Evolutionary conservation across 2,888 invertebrate genomes (phyloP).

Genomic region (Stenichneumon culpator): DNA sequence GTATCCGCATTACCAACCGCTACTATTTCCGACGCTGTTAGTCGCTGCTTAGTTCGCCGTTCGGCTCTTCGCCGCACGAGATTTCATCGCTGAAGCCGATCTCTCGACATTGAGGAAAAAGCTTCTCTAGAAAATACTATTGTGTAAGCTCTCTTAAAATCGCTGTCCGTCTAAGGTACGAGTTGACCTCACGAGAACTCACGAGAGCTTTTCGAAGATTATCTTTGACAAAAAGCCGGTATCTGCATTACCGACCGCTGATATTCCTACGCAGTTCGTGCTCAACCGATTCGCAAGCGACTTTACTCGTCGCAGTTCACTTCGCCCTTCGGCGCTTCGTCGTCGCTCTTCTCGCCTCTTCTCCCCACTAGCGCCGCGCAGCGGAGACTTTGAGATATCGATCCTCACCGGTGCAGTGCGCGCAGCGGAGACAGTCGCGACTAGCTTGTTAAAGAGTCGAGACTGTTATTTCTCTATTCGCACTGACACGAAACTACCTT

Average conservation of each 20-base stretch:
- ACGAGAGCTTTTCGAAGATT: too few species aligned
- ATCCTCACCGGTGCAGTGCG: conserved; percentile 64
- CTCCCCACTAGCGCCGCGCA: background rate
- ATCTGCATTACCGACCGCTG: too few species aligned
- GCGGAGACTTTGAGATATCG: conserved; percentile 69
- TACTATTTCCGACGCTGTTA: background rate
- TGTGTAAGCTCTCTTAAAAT: background rate
- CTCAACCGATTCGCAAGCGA: background rate
- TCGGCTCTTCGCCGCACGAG: background rate
- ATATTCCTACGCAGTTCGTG: background rate
- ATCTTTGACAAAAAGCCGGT: too few species aligned
- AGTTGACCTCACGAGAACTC: too few species aligned
- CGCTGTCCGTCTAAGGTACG: too few species aligned
- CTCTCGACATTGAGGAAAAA: background rate
- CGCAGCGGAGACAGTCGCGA: conserved; percentile 62
- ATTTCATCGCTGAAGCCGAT: background rate
- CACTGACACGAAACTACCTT: background rate
- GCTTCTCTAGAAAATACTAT: background rate
- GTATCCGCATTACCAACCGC: too few species aligned
- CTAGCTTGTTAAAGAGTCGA: conserved; percentile 60
- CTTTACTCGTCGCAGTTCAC: background rate
- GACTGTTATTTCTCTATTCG: conserved; percentile 37
- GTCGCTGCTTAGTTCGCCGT: too few species aligned
- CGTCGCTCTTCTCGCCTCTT: background rate
- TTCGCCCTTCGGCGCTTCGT: conserved; percentile 2